Conservation (phyloP, 1,140 invertebrate species). For the Magallana gigas region DNA sequence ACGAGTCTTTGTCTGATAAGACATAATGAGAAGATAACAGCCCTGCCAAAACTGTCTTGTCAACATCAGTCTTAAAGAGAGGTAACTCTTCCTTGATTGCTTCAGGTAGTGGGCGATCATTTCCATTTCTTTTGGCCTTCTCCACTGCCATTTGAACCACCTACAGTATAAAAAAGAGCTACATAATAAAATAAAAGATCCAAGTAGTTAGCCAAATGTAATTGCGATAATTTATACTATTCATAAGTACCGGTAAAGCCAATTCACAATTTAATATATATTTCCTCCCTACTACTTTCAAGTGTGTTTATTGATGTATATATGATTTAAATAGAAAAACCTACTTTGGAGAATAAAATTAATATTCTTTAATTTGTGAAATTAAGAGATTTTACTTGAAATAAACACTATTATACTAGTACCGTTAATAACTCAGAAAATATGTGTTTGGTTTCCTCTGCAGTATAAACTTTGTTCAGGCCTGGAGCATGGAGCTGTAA, state of each 20-base stretch:
- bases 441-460: slow-evolving; percentile 48
- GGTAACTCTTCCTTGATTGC: slow-evolving; percentile 44
- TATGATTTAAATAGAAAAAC: no score
- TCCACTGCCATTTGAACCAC: slow-evolving; percentile 38
- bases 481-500: slow-evolving; percentile 54
- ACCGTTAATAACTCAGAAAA: slow-evolving; percentile 52
- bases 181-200: neutral
- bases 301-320: no score
- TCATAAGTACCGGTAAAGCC: no score
- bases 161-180: neutral
- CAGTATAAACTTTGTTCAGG: slow-evolving; percentile 43
- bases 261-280: no score
- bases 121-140: slow-evolving; percentile 1
- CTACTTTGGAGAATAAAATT: no score
- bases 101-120: slow-evolving; percentile 45
- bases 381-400: no score
- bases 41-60: slow-evolving; percentile 34
- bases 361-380: no score
- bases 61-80: neutral
- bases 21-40: slow-evolving; percentile 42
- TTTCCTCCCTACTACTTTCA: no score
- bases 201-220: no score
- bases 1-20: slow-evolving; percentile 53
- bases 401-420: neutral
- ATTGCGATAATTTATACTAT: no score